Base-by-base conservation (phyloP, 2,113 vertebrate genomes). In the Euleptes europaea region DNA sequence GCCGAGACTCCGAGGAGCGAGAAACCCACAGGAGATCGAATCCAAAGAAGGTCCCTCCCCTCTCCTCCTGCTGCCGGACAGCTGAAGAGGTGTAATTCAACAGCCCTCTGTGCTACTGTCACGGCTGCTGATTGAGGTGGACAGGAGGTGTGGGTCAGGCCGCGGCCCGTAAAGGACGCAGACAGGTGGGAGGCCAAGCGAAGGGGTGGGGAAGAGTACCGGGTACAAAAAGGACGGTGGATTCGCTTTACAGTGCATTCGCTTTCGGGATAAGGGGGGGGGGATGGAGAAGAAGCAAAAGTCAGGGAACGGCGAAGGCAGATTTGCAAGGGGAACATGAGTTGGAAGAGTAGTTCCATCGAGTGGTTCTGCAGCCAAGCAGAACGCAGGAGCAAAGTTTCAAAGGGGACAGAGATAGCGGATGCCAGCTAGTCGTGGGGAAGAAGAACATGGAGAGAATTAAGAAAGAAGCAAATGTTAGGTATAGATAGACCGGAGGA, bases 31-130 rank as follows among this genome's bases (percentile, higher is more conserved):
- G 73, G 3, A 86, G 86, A 84, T 75, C 85, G 92, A 90, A 89
- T 0, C 33, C 82, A 86, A 79, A 26, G 42, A 82, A 11, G 89
- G 49, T 33, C 84, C 82, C 54, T 23, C 54, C 54, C 54, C 51
- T 81, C 66, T 11, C 92, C 85, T 90, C 84, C 87, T 77, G 10
- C 88, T 57, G 13, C 0, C 6, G 90, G 96, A 99, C 98, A 99
- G 98, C 98, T 99, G 98, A 98, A 87, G 97, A 95, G 90, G 97
- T 97, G 97, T 97, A 97, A 97, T 96, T 97, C 97, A 96, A 95
- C 90, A 97, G 95, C 94, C 95, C 95, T 95, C 95, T 94, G 90
- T 94, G 93, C 94, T 88, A 88, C 96, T 98, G 98, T 98, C 98
- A 98, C 85, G 73, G 85, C 76, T 80, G 94, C 49, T 99, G 98